phyloP scores from a whole-genome alignment of 2,113 vertebrate genomes.

The Fregata magnificens region DNA sequence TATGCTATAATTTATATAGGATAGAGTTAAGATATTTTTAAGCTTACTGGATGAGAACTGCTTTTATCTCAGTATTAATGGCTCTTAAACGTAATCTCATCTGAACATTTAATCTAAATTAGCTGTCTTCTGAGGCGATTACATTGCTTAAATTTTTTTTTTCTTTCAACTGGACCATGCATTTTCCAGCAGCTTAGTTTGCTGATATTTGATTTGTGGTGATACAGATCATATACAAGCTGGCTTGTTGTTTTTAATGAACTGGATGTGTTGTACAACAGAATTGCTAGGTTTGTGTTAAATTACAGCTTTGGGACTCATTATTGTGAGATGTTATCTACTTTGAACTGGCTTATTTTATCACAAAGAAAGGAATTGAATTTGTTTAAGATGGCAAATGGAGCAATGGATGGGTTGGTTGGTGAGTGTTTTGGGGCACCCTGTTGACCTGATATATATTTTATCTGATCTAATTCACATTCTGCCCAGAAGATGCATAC shows the following conservation, averaged over 20 bases:
- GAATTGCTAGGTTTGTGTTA: conserved; percentile 66
- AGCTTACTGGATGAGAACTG: neutral
- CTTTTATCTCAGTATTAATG: conserved; percentile 29
- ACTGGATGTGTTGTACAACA: conserved; percentile 56
- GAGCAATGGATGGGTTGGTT: conserved; percentile 27
- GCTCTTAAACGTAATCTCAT: neutral
- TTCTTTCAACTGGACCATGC: neutral
- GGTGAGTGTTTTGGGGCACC: conserved; percentile 35
- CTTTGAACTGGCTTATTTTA: conserved; percentile 58
- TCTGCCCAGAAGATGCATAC: neutral
- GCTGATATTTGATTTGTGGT: conserved; percentile 63
- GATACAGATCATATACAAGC: conserved; percentile 57
- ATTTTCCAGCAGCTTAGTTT: conserved; percentile 57
- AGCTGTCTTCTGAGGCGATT: conserved; percentile 17
- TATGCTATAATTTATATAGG: neutral
- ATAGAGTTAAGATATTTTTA: neutral
- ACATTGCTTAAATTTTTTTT: neutral
- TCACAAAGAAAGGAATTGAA: conserved; percentile 56
- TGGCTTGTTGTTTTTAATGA: conserved; percentile 73
- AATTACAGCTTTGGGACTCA: conserved; percentile 66
- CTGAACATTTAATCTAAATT: conserved; percentile 42
- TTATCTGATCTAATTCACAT: conserved; percentile 33
- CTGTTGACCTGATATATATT: conserved; percentile 12
- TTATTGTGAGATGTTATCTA: conserved; percentile 57
- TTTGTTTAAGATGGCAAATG: conserved; percentile 52